These are phyloP conservation scores for Gnathonemus echidnorhynchus DNA, from an alignment of 2,113 vertebrate genomes.

Conservation along the genomic window DNA sequence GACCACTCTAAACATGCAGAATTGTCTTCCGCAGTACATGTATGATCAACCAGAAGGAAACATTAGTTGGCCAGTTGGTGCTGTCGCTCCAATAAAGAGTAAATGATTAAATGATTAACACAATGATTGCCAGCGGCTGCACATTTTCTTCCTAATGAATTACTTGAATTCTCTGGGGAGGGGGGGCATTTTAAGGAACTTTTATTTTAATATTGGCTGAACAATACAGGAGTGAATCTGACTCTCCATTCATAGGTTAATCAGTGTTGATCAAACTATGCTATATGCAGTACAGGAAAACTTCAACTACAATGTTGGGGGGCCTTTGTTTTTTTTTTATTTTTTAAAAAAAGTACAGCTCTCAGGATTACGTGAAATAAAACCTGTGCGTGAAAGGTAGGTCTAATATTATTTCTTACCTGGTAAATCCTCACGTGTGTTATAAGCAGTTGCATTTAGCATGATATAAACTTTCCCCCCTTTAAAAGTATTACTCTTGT, in stretches of 20 bases:
- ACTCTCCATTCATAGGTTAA: background rate
- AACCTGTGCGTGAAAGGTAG: background rate
- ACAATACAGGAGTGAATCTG: background rate
- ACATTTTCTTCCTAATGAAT: background rate
- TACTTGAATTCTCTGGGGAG: background rate
- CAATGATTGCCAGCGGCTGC: conserved; percentile 30
- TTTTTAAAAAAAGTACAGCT: background rate
- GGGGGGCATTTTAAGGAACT: background rate
- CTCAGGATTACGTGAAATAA: background rate
- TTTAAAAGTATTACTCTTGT: background rate
- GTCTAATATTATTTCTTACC: background rate
- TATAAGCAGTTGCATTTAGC: background rate
- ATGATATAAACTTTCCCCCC: background rate
- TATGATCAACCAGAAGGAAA: conserved; percentile 34
- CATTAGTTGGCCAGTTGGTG: conserved; percentile 38
- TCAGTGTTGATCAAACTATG: background rate
- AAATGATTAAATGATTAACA: conserved; percentile 63
- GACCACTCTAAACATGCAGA: background rate
- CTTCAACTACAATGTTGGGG: background rate
- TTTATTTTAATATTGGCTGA: background rate
- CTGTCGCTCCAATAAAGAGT: conserved; percentile 53
- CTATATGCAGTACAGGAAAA: background rate
- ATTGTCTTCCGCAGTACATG: conserved; percentile 15
- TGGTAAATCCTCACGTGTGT: background rate
- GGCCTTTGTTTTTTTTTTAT: background rate